Evolutionary conservation across 2,113 vertebrate species (phyloP).

Genomic region (Trichechus manatus): DNA sequence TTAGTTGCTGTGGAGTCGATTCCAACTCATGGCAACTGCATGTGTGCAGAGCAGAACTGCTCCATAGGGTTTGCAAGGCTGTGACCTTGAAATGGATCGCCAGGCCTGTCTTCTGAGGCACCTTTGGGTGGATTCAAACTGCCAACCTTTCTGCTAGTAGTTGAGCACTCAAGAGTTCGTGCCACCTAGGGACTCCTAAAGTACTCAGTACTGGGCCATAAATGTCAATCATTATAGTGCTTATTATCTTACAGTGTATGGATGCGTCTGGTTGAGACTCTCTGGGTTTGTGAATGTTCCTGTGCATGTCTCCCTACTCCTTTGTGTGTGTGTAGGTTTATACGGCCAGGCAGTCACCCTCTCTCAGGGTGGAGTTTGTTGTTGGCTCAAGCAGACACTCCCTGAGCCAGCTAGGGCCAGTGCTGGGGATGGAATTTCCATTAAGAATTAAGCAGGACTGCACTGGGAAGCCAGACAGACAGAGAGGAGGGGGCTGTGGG

Average conservation of each 20-base stretch:
- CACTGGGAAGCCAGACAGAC: constrained; percentile 65
- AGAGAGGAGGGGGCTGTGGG: background rate
- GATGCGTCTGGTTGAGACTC: background rate
- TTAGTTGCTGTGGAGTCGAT: background rate
- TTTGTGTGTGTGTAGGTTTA: constrained; percentile 7
- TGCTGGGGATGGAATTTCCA: constrained; percentile 83
- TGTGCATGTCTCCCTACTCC: background rate
- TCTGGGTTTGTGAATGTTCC: constrained; percentile 1
- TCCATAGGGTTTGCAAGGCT: background rate
- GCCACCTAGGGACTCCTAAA: background rate
- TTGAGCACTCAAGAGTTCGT: background rate
- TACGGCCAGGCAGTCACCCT: constrained; percentile 34
- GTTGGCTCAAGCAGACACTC: constrained; percentile 66
- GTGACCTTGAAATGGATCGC: background rate
- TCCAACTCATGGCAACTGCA: background rate
- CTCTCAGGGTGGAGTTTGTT: constrained; percentile 65
- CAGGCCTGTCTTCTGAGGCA: background rate
- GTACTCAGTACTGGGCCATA: background rate
- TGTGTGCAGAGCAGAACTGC: background rate
- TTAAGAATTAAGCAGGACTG: constrained; percentile 83
- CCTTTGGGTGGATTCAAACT: background rate
- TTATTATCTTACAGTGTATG: constrained; percentile 36
- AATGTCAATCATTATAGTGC: background rate
- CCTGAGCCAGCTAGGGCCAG: constrained; percentile 70
- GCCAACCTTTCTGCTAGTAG: background rate